These are phyloP conservation scores for Dilophus febrilis DNA, from an alignment of 2,888 invertebrate species.

Conservation along the genomic window DNA sequence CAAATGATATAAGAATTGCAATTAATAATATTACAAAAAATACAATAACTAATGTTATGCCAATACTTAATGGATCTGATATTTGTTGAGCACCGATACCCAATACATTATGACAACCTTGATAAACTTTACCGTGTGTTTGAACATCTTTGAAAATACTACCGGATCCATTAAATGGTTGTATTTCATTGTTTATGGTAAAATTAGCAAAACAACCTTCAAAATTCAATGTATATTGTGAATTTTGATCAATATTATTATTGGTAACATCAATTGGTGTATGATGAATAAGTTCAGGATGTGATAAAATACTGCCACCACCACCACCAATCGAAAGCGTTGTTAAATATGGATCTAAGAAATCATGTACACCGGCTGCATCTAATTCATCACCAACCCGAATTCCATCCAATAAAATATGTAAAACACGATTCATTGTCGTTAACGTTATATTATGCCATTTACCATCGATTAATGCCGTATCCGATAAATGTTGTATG, in stretches of 20 bases:
- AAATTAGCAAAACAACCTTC: constrained; percentile 84
- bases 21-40: constrained; percentile 83
- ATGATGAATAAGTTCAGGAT: too few species aligned
- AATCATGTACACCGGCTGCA: constrained; percentile 74
- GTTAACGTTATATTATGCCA: constrained; percentile 80
- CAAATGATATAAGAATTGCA: constrained; percentile 76
- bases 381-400: constrained; percentile 73
- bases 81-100: constrained; percentile 61
- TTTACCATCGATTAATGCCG: constrained; percentile 64
- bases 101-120: constrained; percentile 58
- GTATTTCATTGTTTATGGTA: constrained; percentile 72
- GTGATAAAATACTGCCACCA: too few species aligned
- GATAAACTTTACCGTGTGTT: constrained; percentile 52
- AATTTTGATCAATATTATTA: too few species aligned
- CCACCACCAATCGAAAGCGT: constrained; percentile 60
- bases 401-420: constrained; percentile 50
- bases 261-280: too few species aligned
- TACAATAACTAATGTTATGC: constrained; percentile 81
- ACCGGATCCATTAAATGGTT: constrained; percentile 78
- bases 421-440: constrained; percentile 50
- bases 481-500: constrained; percentile 37
- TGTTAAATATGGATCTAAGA: constrained; percentile 77
- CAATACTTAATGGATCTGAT: constrained; percentile 78
- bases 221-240: constrained; percentile 41
- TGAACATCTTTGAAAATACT: constrained; percentile 56